Base-by-base conservation (phyloP, 1,140 invertebrate genomes). In the Onthophagus taurus region DNA sequence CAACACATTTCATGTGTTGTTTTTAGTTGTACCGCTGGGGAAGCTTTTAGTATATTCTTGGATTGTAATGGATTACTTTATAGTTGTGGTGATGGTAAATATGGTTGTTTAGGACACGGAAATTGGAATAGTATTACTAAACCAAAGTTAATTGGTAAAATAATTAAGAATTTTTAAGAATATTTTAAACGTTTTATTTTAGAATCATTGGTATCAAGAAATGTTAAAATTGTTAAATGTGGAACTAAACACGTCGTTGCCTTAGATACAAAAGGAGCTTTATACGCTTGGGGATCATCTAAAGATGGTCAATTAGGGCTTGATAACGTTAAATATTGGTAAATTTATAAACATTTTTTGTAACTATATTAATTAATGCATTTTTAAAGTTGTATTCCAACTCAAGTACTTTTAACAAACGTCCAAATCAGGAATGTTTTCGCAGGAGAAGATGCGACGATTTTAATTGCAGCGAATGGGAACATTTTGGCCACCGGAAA, bases 231-330 rank as follows among this genome's bases (percentile, higher is more conserved):
- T 37, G 66, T 87, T 20, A 63, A 70, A 16, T 81, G 80, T 55
- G 81, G 83, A 2, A 54, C 71, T 13, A 68, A 76, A 52, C 85
- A 88, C 63, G 76, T 81, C 1, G 69, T 77, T 5, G 80, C 74
- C 3, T 60, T 85, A 11, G 73, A 71, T 14, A 65, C 68, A 6
- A 18, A 71, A 77, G 74, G 79, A 2, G 66, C 73, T 26, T 68
- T 84, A 5, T 85, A 76, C 56, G 66, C 76, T 11, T 88, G 84
- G 83, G 84, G 84, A 5, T 65, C 69, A 41, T 79, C 77, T 23
- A 55, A 69, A 26, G 57, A 69, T 44, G 83, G 83, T 1, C 70
- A 78, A 44, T 64, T 85, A 2, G 83, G 81, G 1, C 67, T 77
- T 8, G 80, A 78, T 7, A 68, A 68, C 35, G 68, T 76, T 48